Evolutionary conservation across 30 jellyfish, hydroid and myxozoan genomes (phyloP), one percentile per base, ranked within the genome.

Genomic region (Turritopsis dohrnii): DNA sequence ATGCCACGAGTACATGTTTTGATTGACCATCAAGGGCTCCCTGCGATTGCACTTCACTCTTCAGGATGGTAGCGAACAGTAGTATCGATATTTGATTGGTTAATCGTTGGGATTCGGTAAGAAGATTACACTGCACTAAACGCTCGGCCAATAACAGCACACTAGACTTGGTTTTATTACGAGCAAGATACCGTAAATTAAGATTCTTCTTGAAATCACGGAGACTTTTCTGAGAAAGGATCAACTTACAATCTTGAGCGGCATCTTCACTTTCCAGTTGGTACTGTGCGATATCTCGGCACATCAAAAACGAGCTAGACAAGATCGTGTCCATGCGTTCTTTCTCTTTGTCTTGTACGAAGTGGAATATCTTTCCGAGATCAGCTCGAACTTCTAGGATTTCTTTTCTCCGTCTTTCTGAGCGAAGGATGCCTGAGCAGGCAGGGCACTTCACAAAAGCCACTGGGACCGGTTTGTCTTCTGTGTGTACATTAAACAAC

Each of bases 71-170:
- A n/a, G 22, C 77, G 23, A n/a, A 69, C 8, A 7, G 77, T 8
- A 69, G 77, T 69, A 69, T 69, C 77, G 77, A 69, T 23, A 80
- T 21, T 53, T 80, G 87, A n/a, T 80, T 80, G 53, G 54, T 17
- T 53, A 80, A 54, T 18, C 87, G 79, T 1, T 80, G 53, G 1
- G 87, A 21, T 1, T n/a, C 52, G 21, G 66, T 16, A n/a, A 80
- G 22, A 52, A 19, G 53, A 52, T 28, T 52, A 53, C 87, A 52
- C 65, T 53, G 54, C 75, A 80, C 71, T 30, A 80, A 52, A 20
- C 87, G 87, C 60, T 80, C 87, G 8, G 87, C 87, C 19, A 80
- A 25, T 65, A 80, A 53, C 76, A 80, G 71, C 76, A 69, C 31
- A 29, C 66, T 53, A 0, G 87, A 80, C 52, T 80, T 80, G 52